phyloP scores from a whole-genome alignment of 2,113 vertebrate species.

The Nanorana parkeri region DNA sequence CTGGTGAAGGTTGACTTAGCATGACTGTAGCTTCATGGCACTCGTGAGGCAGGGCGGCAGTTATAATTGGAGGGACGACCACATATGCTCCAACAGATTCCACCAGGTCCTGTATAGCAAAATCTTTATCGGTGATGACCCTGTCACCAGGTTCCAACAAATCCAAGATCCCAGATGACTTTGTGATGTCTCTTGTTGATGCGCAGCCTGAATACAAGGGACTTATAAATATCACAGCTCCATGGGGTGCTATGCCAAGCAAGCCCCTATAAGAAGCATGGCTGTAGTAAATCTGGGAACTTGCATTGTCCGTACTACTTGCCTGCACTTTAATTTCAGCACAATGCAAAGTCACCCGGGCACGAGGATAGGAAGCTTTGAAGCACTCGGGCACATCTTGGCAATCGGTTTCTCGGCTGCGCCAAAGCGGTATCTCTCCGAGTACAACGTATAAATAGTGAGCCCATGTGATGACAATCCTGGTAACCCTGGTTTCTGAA shows the following conservation, averaged over 20 bases:
- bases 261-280: slow-evolving; percentile 21
- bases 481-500: slow-evolving; percentile 8
- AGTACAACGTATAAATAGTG: slow-evolving; percentile 52
- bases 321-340: slow-evolving; percentile 48
- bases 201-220: slow-evolving; percentile 42
- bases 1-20: neutral
- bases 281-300: slow-evolving; percentile 18
- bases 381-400: slow-evolving; percentile 51
- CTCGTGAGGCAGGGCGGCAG: neutral
- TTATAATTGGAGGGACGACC: slow-evolving; percentile 43
- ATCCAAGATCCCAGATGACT: slow-evolving; percentile 44
- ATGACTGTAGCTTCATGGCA: slow-evolving; percentile 22
- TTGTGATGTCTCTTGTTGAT: slow-evolving; percentile 40
- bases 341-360: slow-evolving; percentile 46
- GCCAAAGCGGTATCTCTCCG: slow-evolving; percentile 47
- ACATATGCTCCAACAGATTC: slow-evolving; percentile 26
- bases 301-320: neutral
- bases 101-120: slow-evolving; percentile 45
- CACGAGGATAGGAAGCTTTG: slow-evolving; percentile 40
- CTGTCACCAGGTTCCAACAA: slow-evolving; percentile 44
- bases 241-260: slow-evolving; percentile 48
- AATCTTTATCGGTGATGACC: slow-evolving; percentile 46
- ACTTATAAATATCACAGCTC: slow-evolving; percentile 52
- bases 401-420: slow-evolving; percentile 19
- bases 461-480: slow-evolving; percentile 43